Evolutionary conservation across 35 echinoderm and acorn worm species (phyloP).

Genomic region (Chiridota heheva): DNA sequence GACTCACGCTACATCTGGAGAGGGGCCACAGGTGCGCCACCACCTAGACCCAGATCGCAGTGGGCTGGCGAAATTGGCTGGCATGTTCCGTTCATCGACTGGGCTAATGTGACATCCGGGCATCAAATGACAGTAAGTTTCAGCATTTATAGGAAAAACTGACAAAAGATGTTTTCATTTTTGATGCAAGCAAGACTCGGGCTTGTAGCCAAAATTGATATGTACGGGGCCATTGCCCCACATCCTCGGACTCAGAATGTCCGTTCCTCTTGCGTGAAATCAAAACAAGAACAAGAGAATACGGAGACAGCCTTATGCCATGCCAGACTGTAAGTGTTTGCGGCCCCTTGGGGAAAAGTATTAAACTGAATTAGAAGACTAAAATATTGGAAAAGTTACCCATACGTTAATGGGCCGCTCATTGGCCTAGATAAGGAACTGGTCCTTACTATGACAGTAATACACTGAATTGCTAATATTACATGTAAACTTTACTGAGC

Average conservation of each 20-base stretch:
- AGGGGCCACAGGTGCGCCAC: slow-evolving; percentile 72
- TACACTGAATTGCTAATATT: too few relatives aligned
- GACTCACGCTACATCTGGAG: slow-evolving; percentile 78
- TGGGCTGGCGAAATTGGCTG: slow-evolving; percentile 96
- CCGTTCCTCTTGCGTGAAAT: background rate
- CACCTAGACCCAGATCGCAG: slow-evolving; percentile 49
- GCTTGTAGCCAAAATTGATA: too few relatives aligned
- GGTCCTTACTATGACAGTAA: too few relatives aligned
- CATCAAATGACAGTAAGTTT: slow-evolving; percentile 78
- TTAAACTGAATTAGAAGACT: too few relatives aligned
- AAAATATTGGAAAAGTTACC: too few relatives aligned
- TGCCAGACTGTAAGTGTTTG: too few relatives aligned
- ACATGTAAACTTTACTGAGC: too few relatives aligned
- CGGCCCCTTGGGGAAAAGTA: too few relatives aligned
- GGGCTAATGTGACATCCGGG: slow-evolving; percentile 62
- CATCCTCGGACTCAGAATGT: background rate
- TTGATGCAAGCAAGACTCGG: background rate
- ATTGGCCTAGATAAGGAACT: too few relatives aligned
- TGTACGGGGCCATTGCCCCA: too few relatives aligned
- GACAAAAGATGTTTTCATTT: background rate
- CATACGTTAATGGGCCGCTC: too few relatives aligned
- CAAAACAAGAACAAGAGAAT: background rate
- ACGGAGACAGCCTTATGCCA: background rate
- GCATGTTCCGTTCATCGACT: slow-evolving; percentile 76
- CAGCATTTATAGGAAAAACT: background rate